Conservation (phyloP, 2,797 vertebrate species). For the Megalops cyprinoides region DNA sequence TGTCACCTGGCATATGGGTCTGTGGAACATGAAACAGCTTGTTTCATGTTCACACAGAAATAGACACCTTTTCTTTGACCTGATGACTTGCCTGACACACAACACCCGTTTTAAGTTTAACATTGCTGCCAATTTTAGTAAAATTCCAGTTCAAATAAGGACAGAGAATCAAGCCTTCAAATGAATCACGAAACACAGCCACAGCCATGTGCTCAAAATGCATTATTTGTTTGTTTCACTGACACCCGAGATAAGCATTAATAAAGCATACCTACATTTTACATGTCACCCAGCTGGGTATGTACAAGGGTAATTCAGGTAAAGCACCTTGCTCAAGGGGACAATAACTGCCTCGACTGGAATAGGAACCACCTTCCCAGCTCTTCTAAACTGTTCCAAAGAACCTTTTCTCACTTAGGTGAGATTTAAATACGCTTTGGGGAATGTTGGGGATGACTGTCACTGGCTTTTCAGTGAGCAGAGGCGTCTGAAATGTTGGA, state of each 20-base stretch:
- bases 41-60: not conserved
- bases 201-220: too few species aligned
- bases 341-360: slow-evolving; percentile 47
- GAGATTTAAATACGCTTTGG: slow-evolving; percentile 14
- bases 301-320: not conserved
- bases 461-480: not conserved
- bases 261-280: too few species aligned
- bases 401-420: too few species aligned
- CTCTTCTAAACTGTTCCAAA: too few species aligned
- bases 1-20: not conserved
- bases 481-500: slow-evolving; percentile 39
- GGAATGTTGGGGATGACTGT: not conserved
- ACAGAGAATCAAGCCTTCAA: not conserved
- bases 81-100: not conserved
- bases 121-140: not conserved
- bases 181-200: not conserved
- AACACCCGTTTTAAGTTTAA: not conserved
- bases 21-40: not conserved
- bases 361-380: slow-evolving; percentile 21
- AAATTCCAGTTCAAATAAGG: too few species aligned
- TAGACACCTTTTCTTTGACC: not conserved
- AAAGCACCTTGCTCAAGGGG: not conserved
- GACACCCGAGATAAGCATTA: too few species aligned
- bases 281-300: not conserved
- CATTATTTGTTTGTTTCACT: too few species aligned